Conservation (phyloP, 2,113 vertebrate genomes). For the Megalops atlanticus region DNA sequence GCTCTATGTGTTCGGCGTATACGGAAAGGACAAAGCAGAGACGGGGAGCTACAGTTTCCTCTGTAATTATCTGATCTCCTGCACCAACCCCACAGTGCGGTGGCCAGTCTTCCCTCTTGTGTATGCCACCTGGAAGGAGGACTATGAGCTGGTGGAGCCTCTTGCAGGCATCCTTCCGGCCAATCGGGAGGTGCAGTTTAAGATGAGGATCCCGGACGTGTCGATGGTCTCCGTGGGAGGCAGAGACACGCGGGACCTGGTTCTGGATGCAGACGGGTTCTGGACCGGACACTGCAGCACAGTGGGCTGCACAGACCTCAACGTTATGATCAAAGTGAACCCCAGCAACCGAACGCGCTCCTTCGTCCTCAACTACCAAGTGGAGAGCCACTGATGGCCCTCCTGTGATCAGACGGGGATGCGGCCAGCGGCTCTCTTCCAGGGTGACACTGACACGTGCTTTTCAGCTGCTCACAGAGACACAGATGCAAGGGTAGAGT, state of each 20-base stretch:
- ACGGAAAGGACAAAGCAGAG: conserved; percentile 70
- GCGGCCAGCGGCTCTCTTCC: too few species aligned
- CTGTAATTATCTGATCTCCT: conserved; percentile 79
- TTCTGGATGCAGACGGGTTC: conserved; percentile 60
- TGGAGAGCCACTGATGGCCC: conserved; percentile 46
- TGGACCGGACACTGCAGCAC: conserved; percentile 80
- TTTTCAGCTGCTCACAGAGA: too few species aligned
- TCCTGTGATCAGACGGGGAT: too few species aligned
- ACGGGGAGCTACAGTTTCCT: conserved; percentile 64
- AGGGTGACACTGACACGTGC: too few species aligned
- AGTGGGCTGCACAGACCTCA: conserved; percentile 67
- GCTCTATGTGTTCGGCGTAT: conserved; percentile 74
- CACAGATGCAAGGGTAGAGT: too few species aligned
- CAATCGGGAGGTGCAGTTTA: conserved; percentile 68
- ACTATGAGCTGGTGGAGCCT: conserved; percentile 76
- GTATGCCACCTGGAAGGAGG: conserved; percentile 69
- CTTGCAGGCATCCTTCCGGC: conserved; percentile 70
- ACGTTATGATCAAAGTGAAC: conserved; percentile 74
- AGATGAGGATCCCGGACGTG: conserved; percentile 70
- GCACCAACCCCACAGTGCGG: conserved; percentile 67
- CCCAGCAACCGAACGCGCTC: conserved; percentile 74
- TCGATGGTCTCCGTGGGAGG: conserved; percentile 71
- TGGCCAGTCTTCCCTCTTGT: conserved; percentile 74
- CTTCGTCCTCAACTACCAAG: conserved; percentile 72
- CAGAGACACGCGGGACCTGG: conserved; percentile 60